Base-by-base conservation (phyloP, 2,113 vertebrate species). In the Melanerpes aurifrons region DNA sequence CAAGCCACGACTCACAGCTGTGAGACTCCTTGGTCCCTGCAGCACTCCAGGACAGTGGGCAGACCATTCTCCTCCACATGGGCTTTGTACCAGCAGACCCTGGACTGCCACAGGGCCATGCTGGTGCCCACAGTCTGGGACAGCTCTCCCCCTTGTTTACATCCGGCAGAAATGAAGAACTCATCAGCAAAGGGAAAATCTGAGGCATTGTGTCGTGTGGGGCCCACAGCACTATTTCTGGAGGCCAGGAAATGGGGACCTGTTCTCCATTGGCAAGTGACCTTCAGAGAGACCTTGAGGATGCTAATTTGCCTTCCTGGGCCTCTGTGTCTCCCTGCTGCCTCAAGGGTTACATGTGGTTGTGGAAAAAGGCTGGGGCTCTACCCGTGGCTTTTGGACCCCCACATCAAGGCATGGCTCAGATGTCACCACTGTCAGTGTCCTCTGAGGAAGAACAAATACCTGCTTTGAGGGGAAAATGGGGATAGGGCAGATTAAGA, bases 31-130 rank as follows among this genome's bases (percentile, higher is more conserved):
- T 4, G 4, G 37, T 12, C 80, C 43, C 57, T 16, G 58, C 1
- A 3, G 66, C 74, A 77, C 12, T 29, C 47, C 0, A 0, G 89
- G 56, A 80, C 1, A 7, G 48, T 1, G 2, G 15, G 7, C 64
- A 80, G 26, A 75, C 15, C 63, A n/a, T 0, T 0, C 31, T 68
- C 18, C 75, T 64, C 22, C 12, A 1, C 48, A n/a, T 0, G 0
- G 0, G 35, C 47, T 61, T 37, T 31, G 22, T 7, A 54, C 59
- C 58, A 81, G 66, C 47, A 68, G 67, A 79, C 8, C 32, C 66
- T 5, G 1, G 67, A 54, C 6, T 0, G 3, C 48, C 2, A 0
- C 4, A 1, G n/a, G 35, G 56, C 48, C 45, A 19, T 13, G 31
- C 25, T 1, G 2, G 17, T 19, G 32, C 48, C 67, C 5, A 2